Base-by-base conservation (phyloP, 1,140 invertebrate genomes). In the Tribolium madens region DNA sequence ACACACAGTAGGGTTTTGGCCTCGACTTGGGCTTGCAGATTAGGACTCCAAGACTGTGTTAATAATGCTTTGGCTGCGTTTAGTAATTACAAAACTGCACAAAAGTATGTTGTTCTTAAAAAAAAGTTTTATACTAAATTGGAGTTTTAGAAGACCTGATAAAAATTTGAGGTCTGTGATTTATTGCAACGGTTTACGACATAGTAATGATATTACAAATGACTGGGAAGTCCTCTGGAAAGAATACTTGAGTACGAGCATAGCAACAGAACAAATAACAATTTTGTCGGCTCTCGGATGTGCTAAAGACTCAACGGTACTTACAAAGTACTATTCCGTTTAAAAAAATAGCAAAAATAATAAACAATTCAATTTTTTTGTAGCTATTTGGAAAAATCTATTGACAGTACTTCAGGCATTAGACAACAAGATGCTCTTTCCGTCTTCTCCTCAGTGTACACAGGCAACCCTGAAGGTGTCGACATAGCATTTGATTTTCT, bases 211-310 rank as follows among this genome's bases (percentile, higher is more conserved):
- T 12, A 74, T 73, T 12, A 17, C 75, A 6, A 15, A 17, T 0
- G 87, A 91, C 53, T 91, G 88, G 79, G 77, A 88, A 13, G 84
- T 79, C 18, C 84, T 91, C 64, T 91, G 88, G 85, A 78, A 85
- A 1, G 85, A 87, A 70, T 90, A 87, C 80, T 76, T 83, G 14
- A 77, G 75, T 2, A 86, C 87, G 79, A 86, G 86, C 4, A 81
- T 90, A 12, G 84, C 88, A 1, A 86, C 86, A 33, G 90, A 92
- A 78, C 87, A 89, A 82, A 79, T 88, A 0, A 86, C 89, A 1
- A 88, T 92, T 83, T 83, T 91, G n/a, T 84, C 81, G 70, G 86
- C 88, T 0, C 87, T 91, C 6, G 90, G 90, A 3, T 92, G 91
- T 73, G 88, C 91, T 0, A 86, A 84, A 17, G 83, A 89, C 73